Evolutionary conservation across 1,140 invertebrate genomes (phyloP).

Genomic region (Drosophila busckii): DNA sequence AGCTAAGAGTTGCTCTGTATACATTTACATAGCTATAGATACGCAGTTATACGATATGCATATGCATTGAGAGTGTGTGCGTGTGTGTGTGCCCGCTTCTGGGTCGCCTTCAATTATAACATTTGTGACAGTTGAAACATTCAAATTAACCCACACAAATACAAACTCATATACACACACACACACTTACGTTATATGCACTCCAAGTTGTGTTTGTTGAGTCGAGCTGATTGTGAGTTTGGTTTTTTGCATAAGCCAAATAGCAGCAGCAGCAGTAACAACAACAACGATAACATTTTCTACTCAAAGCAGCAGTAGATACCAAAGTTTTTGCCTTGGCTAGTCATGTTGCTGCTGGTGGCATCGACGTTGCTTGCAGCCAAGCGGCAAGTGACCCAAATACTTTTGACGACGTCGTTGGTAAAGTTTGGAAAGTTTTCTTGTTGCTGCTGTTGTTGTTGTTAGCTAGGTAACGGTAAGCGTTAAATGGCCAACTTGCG

Average conservation of each 20-base stretch:
- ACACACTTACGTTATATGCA: slow-evolving; percentile 17
- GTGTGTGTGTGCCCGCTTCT: slow-evolving; percentile 22
- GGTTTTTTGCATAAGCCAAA: slow-evolving; percentile 31
- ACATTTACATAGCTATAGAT: not conserved
- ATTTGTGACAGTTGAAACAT: slow-evolving; percentile 57
- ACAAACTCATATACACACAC: not conserved
- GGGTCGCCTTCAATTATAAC: slow-evolving; percentile 54
- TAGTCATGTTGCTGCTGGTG: slow-evolving; percentile 1
- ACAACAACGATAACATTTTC: no score
- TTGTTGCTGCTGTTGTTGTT: slow-evolving; percentile 7
- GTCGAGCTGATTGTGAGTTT: slow-evolving; percentile 2
- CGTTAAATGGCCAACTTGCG: slow-evolving; percentile 49
- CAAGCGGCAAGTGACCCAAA: slow-evolving; percentile 50
- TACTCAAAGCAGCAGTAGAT: not conserved
- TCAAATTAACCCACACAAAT: slow-evolving; percentile 57
- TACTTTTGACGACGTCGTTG: slow-evolving; percentile 3
- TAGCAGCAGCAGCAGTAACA: not conserved
- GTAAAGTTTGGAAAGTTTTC: no score
- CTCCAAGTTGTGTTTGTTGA: slow-evolving; percentile 1
- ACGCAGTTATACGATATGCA: slow-evolving; percentile 22
- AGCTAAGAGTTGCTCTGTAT: slow-evolving; percentile 26
- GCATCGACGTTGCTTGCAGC: not conserved
- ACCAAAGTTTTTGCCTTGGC: slow-evolving; percentile 6
- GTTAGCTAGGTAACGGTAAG: slow-evolving; percentile 30
- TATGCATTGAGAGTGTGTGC: slow-evolving; percentile 2